These are phyloP conservation scores for Cryptus viduatorius DNA, from an alignment of 2,888 invertebrate genomes.

Conservation along the genomic window DNA sequence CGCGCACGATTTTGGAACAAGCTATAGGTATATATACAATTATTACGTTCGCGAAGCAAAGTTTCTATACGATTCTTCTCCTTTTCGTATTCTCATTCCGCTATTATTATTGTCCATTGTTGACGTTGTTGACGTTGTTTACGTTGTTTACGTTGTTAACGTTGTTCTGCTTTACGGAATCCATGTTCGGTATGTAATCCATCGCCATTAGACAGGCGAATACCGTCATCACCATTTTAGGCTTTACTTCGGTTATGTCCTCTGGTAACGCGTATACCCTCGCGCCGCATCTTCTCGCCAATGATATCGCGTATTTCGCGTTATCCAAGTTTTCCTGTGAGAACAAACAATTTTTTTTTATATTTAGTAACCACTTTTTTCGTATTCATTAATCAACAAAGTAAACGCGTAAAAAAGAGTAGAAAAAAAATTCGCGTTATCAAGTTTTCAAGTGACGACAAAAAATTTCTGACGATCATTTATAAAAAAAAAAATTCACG, in stretches of 20 bases:
- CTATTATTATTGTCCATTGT: conserved; percentile 77
- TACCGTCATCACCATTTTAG: conserved; percentile 99
- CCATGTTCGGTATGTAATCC: conserved; percentile 97
- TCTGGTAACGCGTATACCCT: conserved; percentile 99
- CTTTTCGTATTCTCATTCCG: conserved; percentile 45
- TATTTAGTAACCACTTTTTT: background rate
- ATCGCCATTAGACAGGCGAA: conserved; percentile 99
- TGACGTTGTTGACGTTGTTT: conserved; percentile 67
- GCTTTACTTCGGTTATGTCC: conserved; percentile 99
- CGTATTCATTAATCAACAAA: background rate
- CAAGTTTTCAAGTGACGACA: conserved; percentile 91
- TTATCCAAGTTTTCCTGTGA: conserved; percentile 96
- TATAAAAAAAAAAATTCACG: too few relatives aligned
- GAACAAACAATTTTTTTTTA: conserved; percentile 64
- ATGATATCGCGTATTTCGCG: conserved; percentile 99
- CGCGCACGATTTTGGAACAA: conserved; percentile 57
- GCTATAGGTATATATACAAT: conserved; percentile 63
- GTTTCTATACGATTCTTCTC: background rate
- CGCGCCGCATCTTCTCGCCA: conserved; percentile 98
- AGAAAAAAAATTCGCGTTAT: conserved; percentile 94
- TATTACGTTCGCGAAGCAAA: conserved; percentile 45
- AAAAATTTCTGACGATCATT: background rate
- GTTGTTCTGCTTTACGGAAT: conserved; percentile 84
- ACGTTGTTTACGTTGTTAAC: conserved; percentile 75
- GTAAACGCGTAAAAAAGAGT: too few relatives aligned